Evolutionary conservation across 2,113 vertebrate species (phyloP).

Genomic region (Bucco capensis): DNA sequence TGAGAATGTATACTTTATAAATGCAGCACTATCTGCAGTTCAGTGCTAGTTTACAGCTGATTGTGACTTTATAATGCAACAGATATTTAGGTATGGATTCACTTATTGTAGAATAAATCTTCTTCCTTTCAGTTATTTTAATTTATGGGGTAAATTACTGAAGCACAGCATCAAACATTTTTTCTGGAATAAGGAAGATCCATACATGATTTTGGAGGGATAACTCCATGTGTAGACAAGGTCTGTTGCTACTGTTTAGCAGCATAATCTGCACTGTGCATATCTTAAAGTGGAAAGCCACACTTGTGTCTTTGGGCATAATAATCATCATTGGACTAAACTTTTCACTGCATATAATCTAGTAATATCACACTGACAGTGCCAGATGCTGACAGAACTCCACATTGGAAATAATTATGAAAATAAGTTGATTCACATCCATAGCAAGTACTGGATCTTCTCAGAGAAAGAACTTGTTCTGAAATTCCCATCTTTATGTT

Average conservation of each 20-base stretch:
- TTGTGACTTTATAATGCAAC: background rate
- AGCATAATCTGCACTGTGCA: background rate
- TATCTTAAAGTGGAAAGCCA: constrained; percentile 23
- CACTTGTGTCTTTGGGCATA: background rate
- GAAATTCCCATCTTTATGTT: background rate
- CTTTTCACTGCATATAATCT: background rate
- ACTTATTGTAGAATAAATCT: background rate
- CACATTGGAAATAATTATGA: background rate
- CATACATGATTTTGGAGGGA: constrained; percentile 4
- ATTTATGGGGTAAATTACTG: background rate
- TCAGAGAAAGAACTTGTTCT: background rate
- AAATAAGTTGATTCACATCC: background rate
- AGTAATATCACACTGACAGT: background rate
- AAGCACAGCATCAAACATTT: background rate
- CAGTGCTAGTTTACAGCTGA: background rate
- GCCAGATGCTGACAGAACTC: constrained; percentile 4
- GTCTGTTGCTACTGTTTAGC: constrained; percentile 24
- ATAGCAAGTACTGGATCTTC: background rate
- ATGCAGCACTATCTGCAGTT: constrained; percentile 2
- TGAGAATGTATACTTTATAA: constrained; percentile 12
- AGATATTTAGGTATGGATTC: constrained; percentile 13
- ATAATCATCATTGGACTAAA: background rate
- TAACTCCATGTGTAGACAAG: constrained; percentile 14
- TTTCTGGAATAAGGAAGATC: background rate
- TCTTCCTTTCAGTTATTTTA: constrained; percentile 8